Percentiles rank a stretch among this genome's conserved stretches.
Evolutionary conservation across 2,113 vertebrate species (phyloP).

Genomic region (Daphoenositta chrysoptera): DNA sequence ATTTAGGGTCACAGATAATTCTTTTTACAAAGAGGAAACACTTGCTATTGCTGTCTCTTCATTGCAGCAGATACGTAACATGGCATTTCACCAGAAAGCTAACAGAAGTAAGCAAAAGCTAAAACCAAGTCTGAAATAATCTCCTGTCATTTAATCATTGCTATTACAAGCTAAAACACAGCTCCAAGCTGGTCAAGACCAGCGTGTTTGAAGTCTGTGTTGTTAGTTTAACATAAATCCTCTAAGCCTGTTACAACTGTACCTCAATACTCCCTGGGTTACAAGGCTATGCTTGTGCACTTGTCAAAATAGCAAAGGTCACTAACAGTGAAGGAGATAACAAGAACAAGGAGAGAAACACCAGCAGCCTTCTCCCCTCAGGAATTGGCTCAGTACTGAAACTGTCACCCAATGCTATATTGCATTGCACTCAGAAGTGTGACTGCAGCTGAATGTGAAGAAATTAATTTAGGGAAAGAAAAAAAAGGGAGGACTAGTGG

Average conservation of each 20-base stretch:
- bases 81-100: neutral
- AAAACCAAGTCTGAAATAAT: neutral
- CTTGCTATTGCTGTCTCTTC: neutral
- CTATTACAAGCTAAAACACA: neutral
- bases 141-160: neutral
- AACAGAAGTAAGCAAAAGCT: neutral
- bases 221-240: slow-evolving; percentile 3
- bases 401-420: neutral
- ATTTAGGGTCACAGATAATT: neutral
- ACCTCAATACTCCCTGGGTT: neutral
- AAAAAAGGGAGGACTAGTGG: fast-evolving
- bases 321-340: neutral
- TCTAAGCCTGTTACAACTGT: neutral
- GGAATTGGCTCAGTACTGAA: neutral
- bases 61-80: neutral
- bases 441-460: neutral
- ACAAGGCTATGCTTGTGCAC: neutral
- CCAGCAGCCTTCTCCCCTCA: neutral
- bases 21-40: neutral
- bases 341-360: neutral
- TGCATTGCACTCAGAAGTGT: neutral
- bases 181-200: neutral
- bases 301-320: slow-evolving; percentile 27
- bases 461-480: neutral
- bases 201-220: neutral